Evolutionary conservation across 2,797 vertebrate species (phyloP).

Genomic region (Bovichtus diacanthus): DNA sequence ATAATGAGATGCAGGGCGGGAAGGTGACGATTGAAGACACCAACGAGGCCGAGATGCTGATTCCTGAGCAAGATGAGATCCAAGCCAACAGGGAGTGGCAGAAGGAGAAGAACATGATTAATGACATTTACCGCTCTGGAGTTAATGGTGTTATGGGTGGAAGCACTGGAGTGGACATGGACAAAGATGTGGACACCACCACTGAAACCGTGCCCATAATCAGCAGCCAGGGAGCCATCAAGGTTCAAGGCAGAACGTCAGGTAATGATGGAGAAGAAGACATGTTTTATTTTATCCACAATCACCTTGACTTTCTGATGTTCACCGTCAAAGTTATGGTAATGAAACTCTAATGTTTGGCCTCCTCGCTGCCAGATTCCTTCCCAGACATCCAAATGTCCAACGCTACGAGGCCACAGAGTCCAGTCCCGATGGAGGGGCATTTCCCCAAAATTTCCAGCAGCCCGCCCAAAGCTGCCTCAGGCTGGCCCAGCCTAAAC

Average conservation of each 20-base stretch:
- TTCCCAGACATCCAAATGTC: conserved; percentile 90
- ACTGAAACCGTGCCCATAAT: conserved; percentile 86
- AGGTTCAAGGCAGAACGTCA: conserved; percentile 90
- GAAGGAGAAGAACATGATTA: conserved; percentile 92
- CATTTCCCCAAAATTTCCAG: conserved; percentile 88
- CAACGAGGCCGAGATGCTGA: conserved; percentile 93
- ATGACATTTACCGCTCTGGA: conserved; percentile 87
- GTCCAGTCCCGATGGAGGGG: conserved; percentile 84
- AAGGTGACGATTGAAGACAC: conserved; percentile 78
- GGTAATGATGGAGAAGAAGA: conserved; percentile 75
- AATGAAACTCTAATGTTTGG: conserved; percentile 10
- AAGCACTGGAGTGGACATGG: conserved; percentile 87
- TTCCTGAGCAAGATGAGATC: conserved; percentile 89
- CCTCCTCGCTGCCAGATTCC: conserved; percentile 81
- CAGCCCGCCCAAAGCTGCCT: conserved; percentile 91
- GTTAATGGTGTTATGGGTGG: conserved; percentile 66
- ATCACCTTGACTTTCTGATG: neutral
- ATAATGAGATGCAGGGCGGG: conserved; percentile 84
- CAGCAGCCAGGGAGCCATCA: conserved; percentile 94
- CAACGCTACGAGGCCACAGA: conserved; percentile 87
- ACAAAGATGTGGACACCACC: conserved; percentile 91
- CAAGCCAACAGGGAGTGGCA: conserved; percentile 92
- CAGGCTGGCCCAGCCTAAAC: conserved; percentile 88
- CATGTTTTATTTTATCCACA: neutral
- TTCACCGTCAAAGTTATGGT: neutral